Conservation (phyloP, 2,113 vertebrate species). For the Lichenostomus cassidix region DNA sequence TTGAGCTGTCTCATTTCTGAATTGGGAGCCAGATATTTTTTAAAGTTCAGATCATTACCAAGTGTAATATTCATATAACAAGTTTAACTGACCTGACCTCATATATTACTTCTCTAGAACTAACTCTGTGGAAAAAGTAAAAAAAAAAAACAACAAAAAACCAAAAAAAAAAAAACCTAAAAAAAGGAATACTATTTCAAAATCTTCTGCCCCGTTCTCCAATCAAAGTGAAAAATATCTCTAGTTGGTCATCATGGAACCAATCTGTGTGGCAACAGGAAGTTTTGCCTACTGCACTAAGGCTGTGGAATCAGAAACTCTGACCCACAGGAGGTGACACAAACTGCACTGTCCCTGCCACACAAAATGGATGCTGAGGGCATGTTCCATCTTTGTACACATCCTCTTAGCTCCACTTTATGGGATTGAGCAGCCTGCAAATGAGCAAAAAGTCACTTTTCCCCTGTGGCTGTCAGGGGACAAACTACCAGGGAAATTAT, state of each 20-base stretch:
- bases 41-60: slow-evolving; percentile 65
- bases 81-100: slow-evolving; percentile 57
- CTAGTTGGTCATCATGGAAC: neutral
- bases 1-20: slow-evolving; percentile 62
- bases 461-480: neutral
- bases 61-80: slow-evolving; percentile 59
- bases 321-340: neutral
- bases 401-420: neutral
- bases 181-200: neutral
- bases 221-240: neutral
- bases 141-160: no score
- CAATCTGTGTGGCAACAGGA: neutral
- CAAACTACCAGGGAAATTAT: neutral
- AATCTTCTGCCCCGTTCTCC: neutral
- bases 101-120: slow-evolving; percentile 1
- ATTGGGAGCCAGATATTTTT: slow-evolving; percentile 63
- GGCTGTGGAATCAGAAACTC: neutral
- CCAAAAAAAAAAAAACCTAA: no score
- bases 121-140: slow-evolving; percentile 28
- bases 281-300: neutral
- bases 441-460: neutral
- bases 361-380: neutral
- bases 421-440: neutral
- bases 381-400: neutral
- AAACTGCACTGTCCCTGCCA: neutral